Evolutionary conservation across 1,140 invertebrate genomes (phyloP).

Genomic region (Drosophila parvula): DNA sequence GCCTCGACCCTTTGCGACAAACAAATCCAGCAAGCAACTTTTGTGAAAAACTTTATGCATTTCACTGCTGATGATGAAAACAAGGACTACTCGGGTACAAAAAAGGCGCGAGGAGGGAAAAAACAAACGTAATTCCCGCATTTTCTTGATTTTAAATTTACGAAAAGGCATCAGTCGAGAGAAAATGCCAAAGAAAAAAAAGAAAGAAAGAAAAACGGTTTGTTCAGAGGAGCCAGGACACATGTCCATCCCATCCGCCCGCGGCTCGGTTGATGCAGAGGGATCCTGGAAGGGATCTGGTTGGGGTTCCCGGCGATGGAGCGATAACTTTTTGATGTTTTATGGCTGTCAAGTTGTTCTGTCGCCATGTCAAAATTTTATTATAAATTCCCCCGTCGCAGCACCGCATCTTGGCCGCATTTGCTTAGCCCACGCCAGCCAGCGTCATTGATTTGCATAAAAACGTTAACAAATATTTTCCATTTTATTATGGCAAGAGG

Average conservation of each 20-base stretch:
- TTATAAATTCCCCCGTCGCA: conserved; percentile 58
- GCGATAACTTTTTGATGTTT: conserved; percentile 81
- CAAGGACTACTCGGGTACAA: conserved; percentile 28
- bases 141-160: conserved; percentile 70
- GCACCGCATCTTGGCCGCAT: conserved; percentile 8
- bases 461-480: conserved; percentile 78
- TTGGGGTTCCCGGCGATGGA: conserved; percentile 27
- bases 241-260: conserved; percentile 63
- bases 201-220: conserved; percentile 31
- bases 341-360: conserved; percentile 79
- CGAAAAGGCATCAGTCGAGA: conserved; percentile 23
- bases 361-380: conserved; percentile 74
- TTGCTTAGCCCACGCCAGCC: conserved; percentile 36
- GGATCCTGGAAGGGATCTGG: conserved; percentile 11
- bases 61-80: conserved; percentile 75
- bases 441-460: conserved; percentile 74
- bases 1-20: conserved; percentile 73
- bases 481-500: conserved; percentile 63
- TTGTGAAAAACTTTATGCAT: conserved; percentile 79
- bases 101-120: background rate
- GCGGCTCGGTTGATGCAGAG: conserved; percentile 31
- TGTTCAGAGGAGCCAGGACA: conserved; percentile 52
- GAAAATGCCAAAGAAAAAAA: too few relatives aligned
- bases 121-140: conserved; percentile 53
- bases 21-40: conserved; percentile 80